Conservation (phyloP, 2,797 vertebrate genomes). For the Lutjanus argentimaculatus region DNA sequence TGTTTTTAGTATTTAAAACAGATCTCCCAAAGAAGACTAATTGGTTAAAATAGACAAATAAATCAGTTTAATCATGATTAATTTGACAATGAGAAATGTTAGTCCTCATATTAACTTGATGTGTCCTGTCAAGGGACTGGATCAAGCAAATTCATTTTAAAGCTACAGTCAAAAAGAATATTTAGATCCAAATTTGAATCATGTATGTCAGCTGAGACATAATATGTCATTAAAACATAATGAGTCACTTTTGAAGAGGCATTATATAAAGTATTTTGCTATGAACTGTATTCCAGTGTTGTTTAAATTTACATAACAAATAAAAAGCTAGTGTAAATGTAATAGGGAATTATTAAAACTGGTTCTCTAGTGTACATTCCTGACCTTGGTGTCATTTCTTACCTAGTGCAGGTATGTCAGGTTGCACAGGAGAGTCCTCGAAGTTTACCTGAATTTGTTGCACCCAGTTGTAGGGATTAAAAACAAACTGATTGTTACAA, state of each 20-base stretch:
- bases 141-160: neutral
- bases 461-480: conserved; percentile 11
- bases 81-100: conserved; percentile 23
- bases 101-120: conserved; percentile 8
- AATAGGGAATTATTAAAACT: conserved; percentile 4
- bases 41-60: conserved; percentile 21
- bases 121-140: neutral
- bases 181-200: neutral
- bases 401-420: conserved; percentile 1
- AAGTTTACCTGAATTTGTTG: conserved; percentile 27
- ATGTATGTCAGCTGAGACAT: conserved; percentile 1
- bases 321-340: conserved; percentile 7
- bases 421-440: conserved; percentile 1
- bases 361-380: conserved; percentile 9
- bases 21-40: conserved; percentile 47
- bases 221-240: neutral
- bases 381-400: conserved; percentile 2
- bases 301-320: conserved; percentile 23
- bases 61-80: conserved; percentile 18
- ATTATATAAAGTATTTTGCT: conserved; percentile 46
- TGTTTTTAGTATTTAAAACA: conserved; percentile 30
- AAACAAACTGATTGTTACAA: conserved; percentile 33
- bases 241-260: conserved; percentile 23
- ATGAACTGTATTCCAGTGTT: conserved; percentile 1
- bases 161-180: neutral